These are phyloP conservation scores for Eulemur mongoz DNA, from an alignment of 2,797 vertebrate genomes.

Conservation along the genomic window DNA sequence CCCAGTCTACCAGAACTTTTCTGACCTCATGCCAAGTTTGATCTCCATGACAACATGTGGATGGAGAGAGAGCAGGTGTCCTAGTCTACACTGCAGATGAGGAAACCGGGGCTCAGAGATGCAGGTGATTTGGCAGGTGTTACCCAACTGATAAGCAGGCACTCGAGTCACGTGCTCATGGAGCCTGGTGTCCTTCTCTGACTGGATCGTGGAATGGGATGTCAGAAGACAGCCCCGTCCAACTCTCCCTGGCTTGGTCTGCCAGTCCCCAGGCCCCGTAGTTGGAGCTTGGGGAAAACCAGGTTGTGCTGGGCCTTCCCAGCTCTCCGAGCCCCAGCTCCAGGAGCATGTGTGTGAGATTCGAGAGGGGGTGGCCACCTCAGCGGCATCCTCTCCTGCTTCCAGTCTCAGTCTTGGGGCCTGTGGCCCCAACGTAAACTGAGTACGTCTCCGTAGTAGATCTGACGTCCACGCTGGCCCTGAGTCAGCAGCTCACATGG, in stretches of 20 bases:
- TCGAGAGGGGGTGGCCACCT: neutral
- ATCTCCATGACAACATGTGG: neutral
- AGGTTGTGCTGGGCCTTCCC: neutral
- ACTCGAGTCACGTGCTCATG: fast-evolving
- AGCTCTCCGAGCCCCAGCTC: neutral
- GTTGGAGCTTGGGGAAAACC: neutral
- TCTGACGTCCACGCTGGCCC: neutral
- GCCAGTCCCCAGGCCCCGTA: neutral
- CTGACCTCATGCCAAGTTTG: neutral
- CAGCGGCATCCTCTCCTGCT: neutral
- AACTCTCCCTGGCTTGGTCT: neutral
- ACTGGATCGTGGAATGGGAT: no score
- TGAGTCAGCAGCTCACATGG: neutral
- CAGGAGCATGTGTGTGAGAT: neutral
- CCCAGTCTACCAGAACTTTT: neutral
- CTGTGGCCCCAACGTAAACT: neutral
- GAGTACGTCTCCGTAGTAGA: neutral
- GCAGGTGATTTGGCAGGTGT: neutral
- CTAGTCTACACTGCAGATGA: neutral
- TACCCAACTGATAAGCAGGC: neutral
- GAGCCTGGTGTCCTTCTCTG: neutral
- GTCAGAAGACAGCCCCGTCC: fast-evolving
- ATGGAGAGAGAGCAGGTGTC: neutral
- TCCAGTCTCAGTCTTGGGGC: neutral
- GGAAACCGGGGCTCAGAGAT: neutral